A percentile compares a stretch with the other conserved stretches of the same genome.
Evolutionary conservation across 2,888 invertebrate species (phyloP).

Genomic region (Teinopalpus imperialis): DNA sequence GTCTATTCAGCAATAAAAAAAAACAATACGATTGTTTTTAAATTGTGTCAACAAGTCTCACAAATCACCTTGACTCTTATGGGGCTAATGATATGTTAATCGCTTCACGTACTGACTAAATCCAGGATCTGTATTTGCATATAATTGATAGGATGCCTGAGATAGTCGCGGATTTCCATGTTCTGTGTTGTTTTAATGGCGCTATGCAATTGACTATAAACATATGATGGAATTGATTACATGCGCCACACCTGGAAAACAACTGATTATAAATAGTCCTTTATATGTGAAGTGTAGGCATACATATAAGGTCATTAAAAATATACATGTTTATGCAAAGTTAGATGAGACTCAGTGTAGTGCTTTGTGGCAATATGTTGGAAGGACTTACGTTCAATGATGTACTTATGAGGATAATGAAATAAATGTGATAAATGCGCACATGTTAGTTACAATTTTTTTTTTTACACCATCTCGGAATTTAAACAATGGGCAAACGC

Average conservation of each 20-base stretch:
- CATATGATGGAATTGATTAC: conserved; percentile 10
- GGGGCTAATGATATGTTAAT: conserved; percentile 23
- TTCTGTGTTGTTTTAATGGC: conserved; percentile 3
- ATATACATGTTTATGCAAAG: too few species aligned
- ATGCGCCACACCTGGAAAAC: conserved; percentile 17
- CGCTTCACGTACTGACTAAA: conserved; percentile 15
- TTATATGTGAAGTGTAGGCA: too few species aligned
- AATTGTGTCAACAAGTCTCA: conserved; percentile 8
- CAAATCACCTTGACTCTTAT: conserved; percentile 17
- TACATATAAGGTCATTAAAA: too few species aligned
- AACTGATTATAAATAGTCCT: not conserved
- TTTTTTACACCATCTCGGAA: too few species aligned
- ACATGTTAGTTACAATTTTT: too few species aligned
- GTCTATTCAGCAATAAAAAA: not conserved
- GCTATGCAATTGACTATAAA: conserved; percentile 7
- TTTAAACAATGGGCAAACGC: too few species aligned
- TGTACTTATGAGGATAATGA: too few species aligned
- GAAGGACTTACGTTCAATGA: too few species aligned
- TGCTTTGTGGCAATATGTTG: too few species aligned
- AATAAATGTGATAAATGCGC: too few species aligned
- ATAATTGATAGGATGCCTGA: conserved; percentile 14
- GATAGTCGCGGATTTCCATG: conserved; percentile 11
- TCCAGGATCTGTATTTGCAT: conserved; percentile 14
- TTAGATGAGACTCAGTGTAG: too few species aligned
- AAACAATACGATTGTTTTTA: not conserved